Percentiles rank a stretch among this genome's conserved stretches.
Conservation (phyloP, 2,797 vertebrate species). For the Sebastes vulpes region DNA sequence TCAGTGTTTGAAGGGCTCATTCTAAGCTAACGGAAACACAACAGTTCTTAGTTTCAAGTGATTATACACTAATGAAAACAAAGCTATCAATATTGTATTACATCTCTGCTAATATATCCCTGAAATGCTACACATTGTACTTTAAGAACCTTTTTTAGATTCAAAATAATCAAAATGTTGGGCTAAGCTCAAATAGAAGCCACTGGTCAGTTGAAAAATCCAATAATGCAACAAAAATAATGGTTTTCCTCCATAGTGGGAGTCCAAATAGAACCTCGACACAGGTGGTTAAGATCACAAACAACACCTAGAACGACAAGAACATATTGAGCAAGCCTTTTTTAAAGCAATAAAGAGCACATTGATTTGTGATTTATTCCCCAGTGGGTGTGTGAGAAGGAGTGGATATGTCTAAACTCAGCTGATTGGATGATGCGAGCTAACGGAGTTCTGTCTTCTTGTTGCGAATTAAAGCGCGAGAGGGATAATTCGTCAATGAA, state of each 20-base stretch:
- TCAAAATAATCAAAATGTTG: neutral
- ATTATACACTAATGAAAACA: neutral
- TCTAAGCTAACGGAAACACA: neutral
- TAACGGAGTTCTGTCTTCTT: slow-evolving; percentile 13
- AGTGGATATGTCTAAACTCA: slow-evolving; percentile 19
- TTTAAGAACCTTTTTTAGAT: neutral
- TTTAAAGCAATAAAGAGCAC: slow-evolving; percentile 9
- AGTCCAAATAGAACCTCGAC: neutral
- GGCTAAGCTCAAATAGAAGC: neutral
- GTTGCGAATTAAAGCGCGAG: slow-evolving; percentile 28
- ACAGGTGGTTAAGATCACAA: neutral
- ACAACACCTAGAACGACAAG: neutral
- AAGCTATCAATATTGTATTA: neutral
- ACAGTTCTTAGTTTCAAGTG: neutral
- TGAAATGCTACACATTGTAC: neutral
- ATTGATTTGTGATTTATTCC: slow-evolving; percentile 48
- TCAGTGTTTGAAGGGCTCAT: neutral
- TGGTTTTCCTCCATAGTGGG: neutral
- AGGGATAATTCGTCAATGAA: slow-evolving; percentile 35
- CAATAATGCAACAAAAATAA: neutral
- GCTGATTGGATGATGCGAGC: slow-evolving; percentile 44
- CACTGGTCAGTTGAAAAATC: neutral
- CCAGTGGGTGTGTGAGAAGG: slow-evolving; percentile 24
- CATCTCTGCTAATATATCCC: neutral
- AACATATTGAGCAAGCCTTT: neutral